phyloP scores from a whole-genome alignment of 2,888 invertebrate species.

The Luffia ferchaultella region DNA sequence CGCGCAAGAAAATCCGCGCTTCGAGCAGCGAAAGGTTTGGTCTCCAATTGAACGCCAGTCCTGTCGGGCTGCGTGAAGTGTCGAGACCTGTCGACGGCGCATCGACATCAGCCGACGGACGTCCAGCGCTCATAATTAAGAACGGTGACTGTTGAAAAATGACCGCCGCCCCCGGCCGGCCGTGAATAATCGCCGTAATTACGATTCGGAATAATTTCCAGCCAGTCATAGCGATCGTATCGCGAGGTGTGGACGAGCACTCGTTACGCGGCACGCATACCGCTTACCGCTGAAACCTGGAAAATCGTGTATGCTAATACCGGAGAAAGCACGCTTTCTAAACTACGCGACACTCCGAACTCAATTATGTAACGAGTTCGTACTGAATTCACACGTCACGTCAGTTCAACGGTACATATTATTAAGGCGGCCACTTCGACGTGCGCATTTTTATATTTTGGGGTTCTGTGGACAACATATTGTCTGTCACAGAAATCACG shows the following conservation, averaged over 20 bases:
- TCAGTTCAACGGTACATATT: too few species aligned
- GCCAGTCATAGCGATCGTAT: constrained; percentile 67
- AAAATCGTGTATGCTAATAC: background rate
- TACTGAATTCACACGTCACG: too few species aligned
- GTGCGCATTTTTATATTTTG: too few species aligned
- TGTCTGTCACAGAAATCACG: too few species aligned
- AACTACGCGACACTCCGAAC: background rate
- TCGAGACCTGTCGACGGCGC: constrained; percentile 47
- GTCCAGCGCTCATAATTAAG: constrained; percentile 65
- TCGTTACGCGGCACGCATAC: constrained; percentile 58
- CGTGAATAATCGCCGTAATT: constrained; percentile 67
- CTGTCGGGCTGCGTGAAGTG: constrained; percentile 8
- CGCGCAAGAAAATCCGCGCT: too few species aligned
- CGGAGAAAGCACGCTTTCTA: background rate
- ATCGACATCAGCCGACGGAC: constrained; percentile 59
- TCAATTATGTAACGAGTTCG: too few species aligned
- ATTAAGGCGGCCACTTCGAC: too few species aligned
- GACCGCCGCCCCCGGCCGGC: constrained; percentile 65
- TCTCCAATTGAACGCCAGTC: background rate
- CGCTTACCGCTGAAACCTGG: constrained; percentile 8
- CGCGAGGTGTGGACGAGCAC: constrained; percentile 63
- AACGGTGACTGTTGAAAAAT: constrained; percentile 68
- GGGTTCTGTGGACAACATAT: too few species aligned
- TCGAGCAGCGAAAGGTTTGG: too few species aligned
- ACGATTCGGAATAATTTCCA: constrained; percentile 66